These are phyloP conservation scores for Tamias sibiricus DNA, from an alignment of 2,113 vertebrate species.

Conservation along the genomic window DNA sequence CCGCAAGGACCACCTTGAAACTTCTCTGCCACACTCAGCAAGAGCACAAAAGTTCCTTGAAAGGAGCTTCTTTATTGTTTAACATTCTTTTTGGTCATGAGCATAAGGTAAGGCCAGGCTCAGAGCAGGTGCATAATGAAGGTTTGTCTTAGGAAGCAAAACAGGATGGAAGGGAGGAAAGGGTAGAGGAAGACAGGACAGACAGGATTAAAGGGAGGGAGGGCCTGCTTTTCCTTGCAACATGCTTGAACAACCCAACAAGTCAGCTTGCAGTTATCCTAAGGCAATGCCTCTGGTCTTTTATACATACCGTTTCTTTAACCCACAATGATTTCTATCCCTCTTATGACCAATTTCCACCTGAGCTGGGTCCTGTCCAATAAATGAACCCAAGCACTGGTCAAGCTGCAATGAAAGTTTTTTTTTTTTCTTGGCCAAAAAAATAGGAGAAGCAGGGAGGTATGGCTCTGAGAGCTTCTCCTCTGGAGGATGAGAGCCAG, in stretches of 20 bases:
- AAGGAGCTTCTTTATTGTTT: not conserved
- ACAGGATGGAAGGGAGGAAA: not conserved
- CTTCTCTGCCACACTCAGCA: not conserved
- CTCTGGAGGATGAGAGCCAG: not conserved
- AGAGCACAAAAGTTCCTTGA: not conserved
- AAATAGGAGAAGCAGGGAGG: not conserved
- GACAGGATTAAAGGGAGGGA: too few species aligned
- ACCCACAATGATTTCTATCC: not conserved
- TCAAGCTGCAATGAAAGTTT: not conserved
- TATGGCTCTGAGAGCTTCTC: not conserved
- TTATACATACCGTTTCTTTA: not conserved
- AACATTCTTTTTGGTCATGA: not conserved
- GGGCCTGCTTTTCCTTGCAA: not conserved
- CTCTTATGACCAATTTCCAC: not conserved
- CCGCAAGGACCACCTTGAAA: too few species aligned
- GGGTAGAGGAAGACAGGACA: not conserved
- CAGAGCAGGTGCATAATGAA: not conserved
- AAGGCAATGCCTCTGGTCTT: conserved; percentile 17
- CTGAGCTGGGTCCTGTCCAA: not conserved
- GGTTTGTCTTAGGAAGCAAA: not conserved
- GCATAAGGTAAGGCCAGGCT: not conserved
- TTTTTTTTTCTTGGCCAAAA: not conserved
- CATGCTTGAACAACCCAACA: not conserved
- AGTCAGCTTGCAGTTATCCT: not conserved
- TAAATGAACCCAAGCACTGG: not conserved